A percentile compares a stretch with the other conserved stretches of the same genome.
Conservation (phyloP, 1,140 invertebrate genomes). For the Oreohelix idahoensis region DNA sequence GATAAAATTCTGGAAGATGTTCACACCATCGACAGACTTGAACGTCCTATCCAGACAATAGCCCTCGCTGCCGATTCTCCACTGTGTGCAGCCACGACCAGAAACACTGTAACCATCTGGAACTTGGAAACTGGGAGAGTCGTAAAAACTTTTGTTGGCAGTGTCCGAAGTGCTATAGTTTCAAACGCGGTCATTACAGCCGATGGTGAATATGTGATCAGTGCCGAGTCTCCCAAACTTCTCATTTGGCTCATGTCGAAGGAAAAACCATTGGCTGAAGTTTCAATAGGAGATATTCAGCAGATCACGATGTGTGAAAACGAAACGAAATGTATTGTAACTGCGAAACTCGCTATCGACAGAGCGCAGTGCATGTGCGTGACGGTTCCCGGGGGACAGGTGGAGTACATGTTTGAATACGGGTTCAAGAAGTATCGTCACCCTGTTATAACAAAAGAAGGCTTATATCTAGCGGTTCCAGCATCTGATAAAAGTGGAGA, state of each 20-base stretch:
- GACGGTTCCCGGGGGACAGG: constrained; percentile 77
- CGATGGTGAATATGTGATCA: constrained; percentile 86
- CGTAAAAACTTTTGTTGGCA: constrained; percentile 87
- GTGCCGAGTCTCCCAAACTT: constrained; percentile 92
- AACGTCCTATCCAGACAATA: constrained; percentile 94
- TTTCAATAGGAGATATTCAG: constrained; percentile 84
- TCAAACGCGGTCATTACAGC: constrained; percentile 88
- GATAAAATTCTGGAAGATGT: constrained; percentile 99
- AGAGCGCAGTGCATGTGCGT: constrained; percentile 58
- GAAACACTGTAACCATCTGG: constrained; percentile 96
- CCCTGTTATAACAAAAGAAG: constrained; percentile 87
- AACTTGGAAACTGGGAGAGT: constrained; percentile 89
- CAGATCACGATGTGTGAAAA: constrained; percentile 89
- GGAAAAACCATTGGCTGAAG: constrained; percentile 82
- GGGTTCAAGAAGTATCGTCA: constrained; percentile 67
- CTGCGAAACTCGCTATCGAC: constrained; percentile 76
- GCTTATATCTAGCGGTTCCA: constrained; percentile 83
- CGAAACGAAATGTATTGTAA: constrained; percentile 85
- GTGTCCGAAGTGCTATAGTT: constrained; percentile 92
- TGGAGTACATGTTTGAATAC: constrained; percentile 86
- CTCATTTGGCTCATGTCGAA: constrained; percentile 92
- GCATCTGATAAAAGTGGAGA: constrained; percentile 89
- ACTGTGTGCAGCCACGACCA: constrained; percentile 69
- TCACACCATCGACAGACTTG: constrained; percentile 95
- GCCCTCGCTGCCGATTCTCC: constrained; percentile 60